phyloP scores from a whole-genome alignment of 2,888 invertebrate genomes.

The Pinctada fucata region DNA sequence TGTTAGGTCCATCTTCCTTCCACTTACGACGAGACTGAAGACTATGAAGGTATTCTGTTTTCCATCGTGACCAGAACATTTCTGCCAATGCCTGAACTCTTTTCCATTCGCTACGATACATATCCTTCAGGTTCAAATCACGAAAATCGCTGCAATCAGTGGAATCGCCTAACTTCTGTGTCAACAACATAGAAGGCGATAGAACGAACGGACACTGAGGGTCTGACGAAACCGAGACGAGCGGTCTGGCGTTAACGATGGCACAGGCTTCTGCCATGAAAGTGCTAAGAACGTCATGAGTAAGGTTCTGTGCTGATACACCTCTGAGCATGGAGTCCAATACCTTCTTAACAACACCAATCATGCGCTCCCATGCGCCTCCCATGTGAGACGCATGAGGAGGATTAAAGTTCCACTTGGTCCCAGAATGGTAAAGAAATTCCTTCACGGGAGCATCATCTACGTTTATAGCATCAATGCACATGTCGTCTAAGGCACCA shows the following conservation, averaged over 20 bases:
- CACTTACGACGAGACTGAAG: slow-evolving; percentile 29
- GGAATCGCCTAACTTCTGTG: slow-evolving; percentile 28
- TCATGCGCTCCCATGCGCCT: slow-evolving; percentile 46
- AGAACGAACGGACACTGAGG: slow-evolving; percentile 38
- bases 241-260: slow-evolving; percentile 41
- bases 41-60: slow-evolving; percentile 20
- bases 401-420: slow-evolving; percentile 40
- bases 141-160: neutral
- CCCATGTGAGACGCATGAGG: slow-evolving; percentile 48
- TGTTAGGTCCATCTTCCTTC: slow-evolving; percentile 5
- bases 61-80: slow-evolving; percentile 46
- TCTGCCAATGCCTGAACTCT: slow-evolving; percentile 42
- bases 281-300: slow-evolving; percentile 46
- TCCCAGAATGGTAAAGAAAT: slow-evolving; percentile 27
- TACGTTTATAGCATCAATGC: slow-evolving; percentile 38
- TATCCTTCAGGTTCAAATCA: slow-evolving; percentile 30
- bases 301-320: slow-evolving; percentile 23
- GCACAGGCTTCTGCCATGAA: slow-evolving; percentile 47
- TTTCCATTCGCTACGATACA: slow-evolving; percentile 43
- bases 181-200: slow-evolving; percentile 41
- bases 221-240: slow-evolving; percentile 42
- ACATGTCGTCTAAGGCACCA: slow-evolving; percentile 39
- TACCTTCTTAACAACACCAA: slow-evolving; percentile 41
- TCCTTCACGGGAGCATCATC: slow-evolving; percentile 33
- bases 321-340: slow-evolving; percentile 42